Conservation (phyloP, 2,113 vertebrate genomes). For the Poeciliopsis occidentalis region DNA sequence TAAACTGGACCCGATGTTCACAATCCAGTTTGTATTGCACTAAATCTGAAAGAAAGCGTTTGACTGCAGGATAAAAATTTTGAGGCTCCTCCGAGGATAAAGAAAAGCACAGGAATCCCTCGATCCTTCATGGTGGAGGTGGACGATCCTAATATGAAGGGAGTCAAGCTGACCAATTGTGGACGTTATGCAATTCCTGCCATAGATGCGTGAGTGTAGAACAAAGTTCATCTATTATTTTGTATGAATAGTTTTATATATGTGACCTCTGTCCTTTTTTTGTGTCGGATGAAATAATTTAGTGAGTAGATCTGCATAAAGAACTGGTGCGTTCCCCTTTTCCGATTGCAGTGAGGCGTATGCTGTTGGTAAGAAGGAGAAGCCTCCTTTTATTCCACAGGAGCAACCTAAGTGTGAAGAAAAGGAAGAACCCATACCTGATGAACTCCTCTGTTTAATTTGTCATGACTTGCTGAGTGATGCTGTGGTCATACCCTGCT, state of each 20-base stretch:
- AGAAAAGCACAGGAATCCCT: conserved; percentile 97
- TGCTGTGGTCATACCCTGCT: conserved; percentile 98
- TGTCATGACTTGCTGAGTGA: conserved; percentile 94
- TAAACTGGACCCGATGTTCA: not conserved
- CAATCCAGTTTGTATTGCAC: not conserved
- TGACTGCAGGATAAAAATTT: conserved; percentile 89
- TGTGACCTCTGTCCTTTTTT: not conserved
- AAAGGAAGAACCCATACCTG: conserved; percentile 89
- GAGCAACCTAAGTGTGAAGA: conserved; percentile 84
- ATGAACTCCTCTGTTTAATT: conserved; percentile 93
- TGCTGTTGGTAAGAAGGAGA: conserved; percentile 95
- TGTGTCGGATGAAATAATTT: not conserved
- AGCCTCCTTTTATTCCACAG: conserved; percentile 89
- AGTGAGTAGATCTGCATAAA: not conserved
- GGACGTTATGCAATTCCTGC: conserved; percentile 94
- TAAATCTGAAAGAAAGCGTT: conserved; percentile 10
- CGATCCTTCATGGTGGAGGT: conserved; percentile 98
- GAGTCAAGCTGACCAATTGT: conserved; percentile 96
- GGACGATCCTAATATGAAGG: conserved; percentile 93
- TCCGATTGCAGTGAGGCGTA: conserved; percentile 87
- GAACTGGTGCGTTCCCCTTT: not conserved
- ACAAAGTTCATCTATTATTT: not conserved
- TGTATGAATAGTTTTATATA: not conserved
- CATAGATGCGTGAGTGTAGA: conserved; percentile 91
- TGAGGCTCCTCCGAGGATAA: conserved; percentile 89